Conservation (phyloP, 2,113 vertebrate genomes). For the Bolborhynchus lineola region DNA sequence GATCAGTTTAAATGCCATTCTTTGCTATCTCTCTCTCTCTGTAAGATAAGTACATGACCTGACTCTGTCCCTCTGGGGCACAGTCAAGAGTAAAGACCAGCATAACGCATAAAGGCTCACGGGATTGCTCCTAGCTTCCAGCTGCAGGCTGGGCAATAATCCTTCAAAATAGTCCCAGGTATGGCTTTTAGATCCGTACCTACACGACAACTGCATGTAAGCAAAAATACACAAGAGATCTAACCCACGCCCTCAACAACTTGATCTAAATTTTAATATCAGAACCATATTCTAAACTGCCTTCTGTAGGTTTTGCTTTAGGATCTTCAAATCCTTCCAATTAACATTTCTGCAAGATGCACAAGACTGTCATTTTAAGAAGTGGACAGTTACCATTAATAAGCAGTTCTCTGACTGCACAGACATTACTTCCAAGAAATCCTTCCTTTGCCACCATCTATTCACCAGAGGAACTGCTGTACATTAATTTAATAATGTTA, state of each 20-base stretch:
- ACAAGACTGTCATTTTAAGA: neutral
- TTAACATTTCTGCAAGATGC: neutral
- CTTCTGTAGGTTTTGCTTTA: neutral
- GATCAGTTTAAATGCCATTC: neutral
- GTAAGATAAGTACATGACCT: neutral
- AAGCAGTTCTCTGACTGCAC: neutral
- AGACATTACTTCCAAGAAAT: neutral
- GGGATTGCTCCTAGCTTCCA: neutral
- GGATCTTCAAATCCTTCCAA: neutral
- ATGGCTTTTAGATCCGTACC: neutral
- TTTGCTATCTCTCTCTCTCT: neutral
- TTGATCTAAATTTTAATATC: neutral
- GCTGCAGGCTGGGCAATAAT: neutral
- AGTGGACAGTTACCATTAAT: neutral
- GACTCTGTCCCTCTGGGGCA: neutral
- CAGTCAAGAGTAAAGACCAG: neutral
- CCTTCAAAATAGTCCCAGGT: neutral
- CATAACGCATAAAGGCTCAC: neutral
- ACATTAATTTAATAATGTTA: neutral
- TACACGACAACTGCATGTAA: neutral
- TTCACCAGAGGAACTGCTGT: neutral
- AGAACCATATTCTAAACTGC: neutral
- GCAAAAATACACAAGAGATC: neutral
- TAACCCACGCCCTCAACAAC: neutral
- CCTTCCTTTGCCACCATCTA: neutral